Base-by-base conservation (phyloP, 2,797 vertebrate genomes). In the Catamblyrhynchus diadema region DNA sequence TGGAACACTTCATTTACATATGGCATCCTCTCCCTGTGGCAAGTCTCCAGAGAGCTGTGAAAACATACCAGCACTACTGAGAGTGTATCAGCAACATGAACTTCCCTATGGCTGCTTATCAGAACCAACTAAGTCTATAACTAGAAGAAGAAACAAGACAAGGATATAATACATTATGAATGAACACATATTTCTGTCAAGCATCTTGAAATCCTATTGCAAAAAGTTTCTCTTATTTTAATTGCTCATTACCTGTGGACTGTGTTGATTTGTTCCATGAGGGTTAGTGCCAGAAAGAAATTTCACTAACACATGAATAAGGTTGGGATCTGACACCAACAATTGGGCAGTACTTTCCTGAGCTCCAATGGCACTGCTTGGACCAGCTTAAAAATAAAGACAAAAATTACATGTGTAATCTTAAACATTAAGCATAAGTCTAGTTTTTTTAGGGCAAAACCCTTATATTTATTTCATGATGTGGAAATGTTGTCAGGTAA, bases 251-350 rank as follows among this genome's bases (percentile, higher is more conserved):
- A 98, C 98, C 98, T 99, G 99, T 59, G 99, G 98, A 98, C 99
- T 99, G 97, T 99, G 99, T 95, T 99, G 99, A 97, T 98, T 99
- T 35, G 98, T 99, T 88, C 99, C 99, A 62, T 99, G 99, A 94
- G 98, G 98, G 98, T 98, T 99, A 94, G 98, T 98, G 86, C 99
- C 99, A 2, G 99, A 99, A 96, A 99, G 98, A 98, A 99, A 99
- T 96, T 99, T 99, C 90, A 99, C 99, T 93, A 99, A 98, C 50
- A 99, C 99, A 32, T 99, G 99, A 89, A 99, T 98, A 60, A 99
- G 98, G 61, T 99, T 99, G 96, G 99, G 98, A 96, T 99, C 99
- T 25, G 99, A 99, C 94, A 99, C 99, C 98, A 99, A 98, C 97
- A 99, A 98, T 66, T 99, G 99, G 45, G 99, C 99, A 73, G 99